Conservation (phyloP, 2,797 vertebrate species). For the Helostoma temminkii region DNA sequence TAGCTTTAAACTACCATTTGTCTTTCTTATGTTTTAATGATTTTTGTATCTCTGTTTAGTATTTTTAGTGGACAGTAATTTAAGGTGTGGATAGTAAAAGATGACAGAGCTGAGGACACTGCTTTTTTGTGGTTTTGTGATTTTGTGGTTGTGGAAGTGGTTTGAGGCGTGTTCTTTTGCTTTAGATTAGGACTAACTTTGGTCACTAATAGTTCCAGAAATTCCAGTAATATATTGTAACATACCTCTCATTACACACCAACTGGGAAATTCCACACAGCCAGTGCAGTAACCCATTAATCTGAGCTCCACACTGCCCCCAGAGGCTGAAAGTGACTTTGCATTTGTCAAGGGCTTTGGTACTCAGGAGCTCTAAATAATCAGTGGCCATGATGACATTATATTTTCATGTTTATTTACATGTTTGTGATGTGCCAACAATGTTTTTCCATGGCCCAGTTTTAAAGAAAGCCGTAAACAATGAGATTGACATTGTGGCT, state of each 20-base stretch:
- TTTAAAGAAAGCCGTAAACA: slow-evolving; percentile 28
- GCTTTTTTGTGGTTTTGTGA: too few species aligned
- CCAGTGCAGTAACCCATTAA: neutral
- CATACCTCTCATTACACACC: neutral
- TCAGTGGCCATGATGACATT: neutral
- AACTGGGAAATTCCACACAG: slow-evolving; percentile 45
- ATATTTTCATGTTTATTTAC: slow-evolving; percentile 15
- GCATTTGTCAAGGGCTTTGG: neutral
- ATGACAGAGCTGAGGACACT: too few species aligned
- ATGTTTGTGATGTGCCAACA: slow-evolving; percentile 3
- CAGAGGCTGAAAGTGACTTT: slow-evolving; percentile 5
- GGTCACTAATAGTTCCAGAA: slow-evolving; percentile 16
- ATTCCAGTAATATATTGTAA: slow-evolving; percentile 26
- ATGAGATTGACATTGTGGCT: neutral
- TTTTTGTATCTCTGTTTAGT: too few species aligned
- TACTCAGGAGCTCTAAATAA: neutral
- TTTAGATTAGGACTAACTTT: too few species aligned
- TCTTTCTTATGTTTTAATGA: too few species aligned
- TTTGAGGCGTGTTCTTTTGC: too few species aligned
- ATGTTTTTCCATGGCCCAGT: slow-evolving; percentile 17
- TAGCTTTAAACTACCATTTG: too few species aligned
- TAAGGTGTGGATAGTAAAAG: too few species aligned
- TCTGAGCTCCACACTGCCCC: slow-evolving; percentile 32
- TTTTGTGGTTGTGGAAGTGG: too few species aligned
- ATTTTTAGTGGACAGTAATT: too few species aligned